Evolutionary conservation across 2,888 invertebrate genomes (phyloP).

Genomic region (Campopleginae sp.): DNA sequence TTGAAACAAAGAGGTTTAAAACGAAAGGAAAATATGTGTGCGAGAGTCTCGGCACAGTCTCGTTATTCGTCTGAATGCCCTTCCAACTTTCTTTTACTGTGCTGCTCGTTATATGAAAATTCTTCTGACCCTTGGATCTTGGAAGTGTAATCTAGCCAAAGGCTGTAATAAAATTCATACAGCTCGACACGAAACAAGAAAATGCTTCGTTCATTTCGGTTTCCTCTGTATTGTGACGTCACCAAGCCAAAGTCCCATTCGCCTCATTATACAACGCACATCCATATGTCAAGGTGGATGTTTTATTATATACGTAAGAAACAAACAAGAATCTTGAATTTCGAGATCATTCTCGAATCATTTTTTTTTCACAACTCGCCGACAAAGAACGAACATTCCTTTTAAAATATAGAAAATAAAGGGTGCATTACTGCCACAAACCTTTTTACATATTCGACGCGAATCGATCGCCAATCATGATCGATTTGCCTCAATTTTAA

Average conservation of each 20-base stretch:
- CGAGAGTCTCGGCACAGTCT: slow-evolving; percentile 1
- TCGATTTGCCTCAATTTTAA: no score
- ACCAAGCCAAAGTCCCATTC: slow-evolving; percentile 17
- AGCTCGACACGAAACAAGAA: slow-evolving; percentile 24
- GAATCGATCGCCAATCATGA: no score
- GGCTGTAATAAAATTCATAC: slow-evolving; percentile 44
- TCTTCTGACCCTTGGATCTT: slow-evolving; percentile 26
- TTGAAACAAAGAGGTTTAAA: slow-evolving; percentile 9
- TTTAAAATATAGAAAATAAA: not conserved
- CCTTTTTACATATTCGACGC: no score
- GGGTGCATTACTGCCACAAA: no score
- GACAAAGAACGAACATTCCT: not conserved
- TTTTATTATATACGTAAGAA: not conserved
- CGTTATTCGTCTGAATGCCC: slow-evolving; percentile 23
- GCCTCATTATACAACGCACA: not conserved
- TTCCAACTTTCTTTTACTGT: slow-evolving; percentile 4
- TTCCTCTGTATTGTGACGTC: slow-evolving; percentile 9
- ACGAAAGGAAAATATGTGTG: not conserved
- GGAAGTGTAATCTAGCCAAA: slow-evolving; percentile 53
- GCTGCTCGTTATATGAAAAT: slow-evolving; percentile 47
- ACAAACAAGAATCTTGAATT: not conserved
- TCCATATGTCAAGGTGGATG: not conserved
- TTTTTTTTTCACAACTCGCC: not conserved
- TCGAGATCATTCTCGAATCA: not conserved
- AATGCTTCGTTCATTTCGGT: slow-evolving; percentile 18